Percentiles rank a stretch among this genome's conserved stretches.
Conservation (phyloP, 2,113 vertebrate species). For the Passer montanus region DNA sequence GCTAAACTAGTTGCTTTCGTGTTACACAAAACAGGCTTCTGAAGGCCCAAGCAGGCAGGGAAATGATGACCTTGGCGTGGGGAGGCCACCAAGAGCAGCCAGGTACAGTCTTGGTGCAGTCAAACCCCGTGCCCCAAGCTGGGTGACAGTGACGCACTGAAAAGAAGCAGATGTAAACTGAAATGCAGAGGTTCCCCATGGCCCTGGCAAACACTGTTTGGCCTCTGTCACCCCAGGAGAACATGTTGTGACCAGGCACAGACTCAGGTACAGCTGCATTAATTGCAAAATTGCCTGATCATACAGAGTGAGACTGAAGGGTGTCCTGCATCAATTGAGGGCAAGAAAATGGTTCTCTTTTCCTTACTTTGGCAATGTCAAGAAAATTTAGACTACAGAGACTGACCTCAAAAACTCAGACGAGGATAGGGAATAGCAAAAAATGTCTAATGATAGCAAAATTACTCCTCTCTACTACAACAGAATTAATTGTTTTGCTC, state of each 20-base stretch:
- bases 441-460: neutral
- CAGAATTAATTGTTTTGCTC: neutral
- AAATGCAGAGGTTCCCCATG: neutral
- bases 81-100: neutral
- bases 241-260: rapidly evolving
- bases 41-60: neutral
- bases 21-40: neutral
- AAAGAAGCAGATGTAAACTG: neutral
- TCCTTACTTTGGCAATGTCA: neutral
- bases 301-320: neutral
- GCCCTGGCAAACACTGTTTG: rapidly evolving
- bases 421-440: neutral
- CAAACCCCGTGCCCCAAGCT: neutral
- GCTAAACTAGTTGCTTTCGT: neutral
- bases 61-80: neutral
- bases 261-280: neutral
- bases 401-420: neutral
- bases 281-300: neutral
- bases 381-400: neutral
- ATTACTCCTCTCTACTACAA: neutral
- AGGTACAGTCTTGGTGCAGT: neutral
- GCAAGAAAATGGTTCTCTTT: neutral
- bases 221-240: neutral
- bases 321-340: neutral
- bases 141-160: neutral